Percentiles rank a stretch among this genome's conserved stretches.
These are phyloP conservation scores for Lochmaea capreae DNA, from an alignment of 2,888 invertebrate species.

Conservation along the genomic window DNA sequence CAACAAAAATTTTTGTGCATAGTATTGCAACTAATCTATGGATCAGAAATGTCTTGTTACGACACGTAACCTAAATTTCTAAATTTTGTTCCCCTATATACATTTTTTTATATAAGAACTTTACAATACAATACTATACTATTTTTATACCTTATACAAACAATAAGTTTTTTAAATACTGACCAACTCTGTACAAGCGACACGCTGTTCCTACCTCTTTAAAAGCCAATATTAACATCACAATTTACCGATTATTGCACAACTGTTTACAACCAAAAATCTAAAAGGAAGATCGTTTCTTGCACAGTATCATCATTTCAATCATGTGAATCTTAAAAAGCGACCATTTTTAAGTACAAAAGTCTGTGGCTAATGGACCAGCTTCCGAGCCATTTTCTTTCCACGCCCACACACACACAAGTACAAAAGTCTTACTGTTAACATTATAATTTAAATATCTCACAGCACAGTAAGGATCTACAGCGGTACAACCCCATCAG, in stretches of 20 bases:
- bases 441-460: conserved; percentile 2
- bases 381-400: no score
- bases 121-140: conserved; percentile 37
- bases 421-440: conserved; percentile 20
- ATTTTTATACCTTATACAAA: conserved; percentile 38
- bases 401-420: no score
- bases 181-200: conserved; percentile 56
- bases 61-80: conserved; percentile 53
- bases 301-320: conserved; percentile 11
- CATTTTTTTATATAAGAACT: conserved; percentile 23
- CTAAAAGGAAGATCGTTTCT: neutral
- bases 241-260: conserved; percentile 49
- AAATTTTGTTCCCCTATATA: conserved; percentile 55
- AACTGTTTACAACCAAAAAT: conserved; percentile 9
- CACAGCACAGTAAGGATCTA: neutral
- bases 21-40: conserved; percentile 58
- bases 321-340: conserved; percentile 1
- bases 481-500: neutral
- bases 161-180: conserved; percentile 56
- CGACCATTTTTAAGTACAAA: conserved; percentile 24
- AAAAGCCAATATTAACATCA: conserved; percentile 42
- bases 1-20: conserved; percentile 60
- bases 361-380: no score
- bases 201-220: conserved; percentile 23
- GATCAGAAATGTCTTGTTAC: conserved; percentile 46